Percentiles rank a stretch among this genome's conserved stretches.
phyloP scores from a whole-genome alignment of 1,140 invertebrate species.

The Eulimnadia texana region DNA sequence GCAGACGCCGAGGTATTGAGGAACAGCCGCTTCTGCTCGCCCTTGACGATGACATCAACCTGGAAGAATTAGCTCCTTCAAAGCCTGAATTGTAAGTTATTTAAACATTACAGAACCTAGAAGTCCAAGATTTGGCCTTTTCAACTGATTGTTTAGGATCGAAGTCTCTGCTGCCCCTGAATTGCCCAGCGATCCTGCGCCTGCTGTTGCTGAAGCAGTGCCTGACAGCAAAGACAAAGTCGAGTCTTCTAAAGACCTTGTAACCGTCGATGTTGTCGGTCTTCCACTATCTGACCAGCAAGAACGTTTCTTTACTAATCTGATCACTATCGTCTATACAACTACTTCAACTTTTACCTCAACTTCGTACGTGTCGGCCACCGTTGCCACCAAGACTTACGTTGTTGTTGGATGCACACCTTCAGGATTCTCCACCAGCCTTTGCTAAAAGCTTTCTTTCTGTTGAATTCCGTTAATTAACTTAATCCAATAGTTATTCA shows the following conservation, averaged over 20 bases:
- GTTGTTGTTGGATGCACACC: conserved; percentile 9
- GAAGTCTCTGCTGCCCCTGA: background rate
- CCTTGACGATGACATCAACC: conserved; percentile 9
- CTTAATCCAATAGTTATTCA: too few species aligned
- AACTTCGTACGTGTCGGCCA: background rate
- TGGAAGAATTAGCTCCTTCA: background rate
- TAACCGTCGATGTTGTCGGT: background rate
- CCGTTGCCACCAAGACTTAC: conserved; percentile 5
- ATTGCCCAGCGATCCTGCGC: background rate
- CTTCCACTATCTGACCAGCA: background rate
- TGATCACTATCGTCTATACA: background rate
- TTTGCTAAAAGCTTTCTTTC: too few species aligned
- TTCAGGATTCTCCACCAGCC: too few species aligned
- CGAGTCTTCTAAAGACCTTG: too few species aligned
- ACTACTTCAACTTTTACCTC: conserved; percentile 2
- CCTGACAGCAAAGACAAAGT: background rate
- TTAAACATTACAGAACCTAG: background rate
- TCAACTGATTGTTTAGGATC: background rate
- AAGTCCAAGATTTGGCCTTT: too few species aligned
- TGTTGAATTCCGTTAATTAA: too few species aligned
- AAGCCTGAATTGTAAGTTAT: background rate
- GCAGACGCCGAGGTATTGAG: background rate
- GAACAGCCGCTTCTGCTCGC: conserved; percentile 9
- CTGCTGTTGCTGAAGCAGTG: background rate
- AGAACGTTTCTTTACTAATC: background rate